Base-by-base conservation (phyloP, 2,888 invertebrate genomes). In the Athalia circularis region DNA sequence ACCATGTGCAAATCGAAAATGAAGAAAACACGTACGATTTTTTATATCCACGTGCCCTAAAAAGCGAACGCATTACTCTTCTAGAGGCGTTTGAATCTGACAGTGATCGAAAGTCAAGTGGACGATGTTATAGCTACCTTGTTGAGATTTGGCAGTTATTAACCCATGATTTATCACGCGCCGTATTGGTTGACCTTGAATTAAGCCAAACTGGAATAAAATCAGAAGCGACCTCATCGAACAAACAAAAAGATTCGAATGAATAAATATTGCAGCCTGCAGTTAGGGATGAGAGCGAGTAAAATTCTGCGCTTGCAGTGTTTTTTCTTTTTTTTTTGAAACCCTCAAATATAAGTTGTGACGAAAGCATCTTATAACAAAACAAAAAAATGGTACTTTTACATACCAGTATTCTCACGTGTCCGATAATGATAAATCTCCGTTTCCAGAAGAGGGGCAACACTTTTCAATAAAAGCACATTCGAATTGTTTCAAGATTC, bases 91-190 rank as follows among this genome's bases (percentile, higher is more conserved):
- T 72, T 47, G 59, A 72, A 72, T 47, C 59, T 45, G 59, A 9
- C 45, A 48, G 59, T 15, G 72, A 72, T 59, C 70, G 45, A 13
- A 8, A 52, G 77, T 67, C 77, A 77, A 77, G 70, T 77, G 62
- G 61, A 48, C 50, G 61, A 13, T 50, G 70, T 59, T 72, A n/a
- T 54, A 29, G 61, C 43, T 68, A 9, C 62, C 48, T 61, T 77
- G 70, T 77, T 77, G 59, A 77, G 54, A 77, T 77, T 70, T 48
- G 59, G 77, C 77, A 74, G 68, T 70, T 57, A n/a, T 61, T 59
- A 67, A 68, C 77, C 70, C 59, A 15, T 8, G 70, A 68, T 77
- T 77, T 61, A 77, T 77, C 68, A 68, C 61, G 59, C 77, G 57
- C 47, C 50, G 50, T 70, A 29, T 77, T 70, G 48, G 47, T 61